Evolutionary conservation across 2,797 vertebrate genomes (phyloP).

Genomic region (Peromyscus nudipes): DNA sequence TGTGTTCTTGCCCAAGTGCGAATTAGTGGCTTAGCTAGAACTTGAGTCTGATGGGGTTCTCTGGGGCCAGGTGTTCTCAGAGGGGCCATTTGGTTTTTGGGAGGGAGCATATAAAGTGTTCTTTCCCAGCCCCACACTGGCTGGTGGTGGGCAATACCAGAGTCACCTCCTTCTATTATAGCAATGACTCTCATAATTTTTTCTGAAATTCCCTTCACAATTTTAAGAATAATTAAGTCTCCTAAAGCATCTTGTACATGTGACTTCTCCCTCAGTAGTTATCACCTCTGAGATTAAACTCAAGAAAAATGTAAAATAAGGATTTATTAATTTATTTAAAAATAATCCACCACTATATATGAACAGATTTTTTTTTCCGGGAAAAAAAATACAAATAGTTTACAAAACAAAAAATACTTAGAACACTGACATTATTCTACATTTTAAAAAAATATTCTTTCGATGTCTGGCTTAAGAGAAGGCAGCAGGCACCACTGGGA

Average conservation of each 20-base stretch:
- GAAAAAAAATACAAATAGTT: conserved; percentile 37
- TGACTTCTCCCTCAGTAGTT: conserved; percentile 8
- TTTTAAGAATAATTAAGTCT: conserved; percentile 24
- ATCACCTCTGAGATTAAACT: neutral
- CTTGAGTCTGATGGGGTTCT: neutral
- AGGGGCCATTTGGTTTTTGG: neutral
- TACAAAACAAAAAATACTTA: conserved; percentile 61
- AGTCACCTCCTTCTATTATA: neutral
- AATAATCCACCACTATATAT: neutral
- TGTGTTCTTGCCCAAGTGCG: neutral
- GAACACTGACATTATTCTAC: conserved; percentile 36
- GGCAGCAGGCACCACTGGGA: too few relatives aligned
- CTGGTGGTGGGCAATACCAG: neutral
- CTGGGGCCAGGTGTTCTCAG: neutral
- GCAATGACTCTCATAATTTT: conserved; percentile 12
- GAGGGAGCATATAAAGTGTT: neutral
- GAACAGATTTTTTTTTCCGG: neutral
- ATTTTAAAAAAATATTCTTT: conserved; percentile 28
- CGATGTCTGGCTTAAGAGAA: conserved; percentile 49
- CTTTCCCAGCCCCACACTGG: neutral
- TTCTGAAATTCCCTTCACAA: neutral
- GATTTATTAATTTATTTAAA: conserved; percentile 31
- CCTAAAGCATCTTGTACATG: neutral
- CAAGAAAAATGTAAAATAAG: conserved; percentile 1
- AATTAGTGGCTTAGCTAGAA: neutral